Base-by-base conservation (phyloP, 2,888 invertebrate species). In the Exocentrus adspersus region DNA sequence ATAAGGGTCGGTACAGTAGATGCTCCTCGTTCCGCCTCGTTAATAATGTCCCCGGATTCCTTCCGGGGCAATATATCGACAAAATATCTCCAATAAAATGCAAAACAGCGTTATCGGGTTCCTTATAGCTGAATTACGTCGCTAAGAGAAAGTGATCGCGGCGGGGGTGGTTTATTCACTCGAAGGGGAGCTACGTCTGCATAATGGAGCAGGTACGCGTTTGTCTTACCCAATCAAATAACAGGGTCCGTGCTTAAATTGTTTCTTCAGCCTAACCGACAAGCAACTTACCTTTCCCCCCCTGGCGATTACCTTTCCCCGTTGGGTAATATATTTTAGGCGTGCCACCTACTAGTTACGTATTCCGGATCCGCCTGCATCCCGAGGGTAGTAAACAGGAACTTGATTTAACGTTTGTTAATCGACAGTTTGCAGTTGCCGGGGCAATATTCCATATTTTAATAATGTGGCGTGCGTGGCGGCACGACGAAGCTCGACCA, bases 11-110 rank as follows among this genome's bases (percentile, higher is more conserved):
- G n/a, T n/a, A n/a, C n/a, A n/a, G n/a, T n/a, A n/a, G n/a, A n/a
- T n/a, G n/a, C n/a, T n/a, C n/a, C n/a, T n/a, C n/a, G n/a, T n/a
- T n/a, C n/a, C n/a, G n/a, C n/a, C n/a, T n/a, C n/a, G 54, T 54
- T 67, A 67, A 65, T 64, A 65, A 62, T 61, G 62, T 67, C 20
- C 58, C 46, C 28, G 24, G 28, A 43, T 28, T 43, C 45, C 16
- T 28, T 42, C 5, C 24, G 14, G 9, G 51, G 41, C 52, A 24
- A 19, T 50, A 58, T 60, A 46, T 56, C 32, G 52, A 43, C 16
- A 51, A 61, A 64, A 50, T 20, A 16, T 54, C 42, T 51, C 32
- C 42, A 54, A 59, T 59, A 46, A 42, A 43, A 48, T 51, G 9
- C 14, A 54, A 54, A 45, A 30, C 17, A 30, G 1, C 20, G 20